Percentiles rank a stretch among this genome's conserved stretches.
These are phyloP conservation scores for Pollenia angustigena DNA, from an alignment of 2,888 invertebrate species.

Conservation along the genomic window DNA sequence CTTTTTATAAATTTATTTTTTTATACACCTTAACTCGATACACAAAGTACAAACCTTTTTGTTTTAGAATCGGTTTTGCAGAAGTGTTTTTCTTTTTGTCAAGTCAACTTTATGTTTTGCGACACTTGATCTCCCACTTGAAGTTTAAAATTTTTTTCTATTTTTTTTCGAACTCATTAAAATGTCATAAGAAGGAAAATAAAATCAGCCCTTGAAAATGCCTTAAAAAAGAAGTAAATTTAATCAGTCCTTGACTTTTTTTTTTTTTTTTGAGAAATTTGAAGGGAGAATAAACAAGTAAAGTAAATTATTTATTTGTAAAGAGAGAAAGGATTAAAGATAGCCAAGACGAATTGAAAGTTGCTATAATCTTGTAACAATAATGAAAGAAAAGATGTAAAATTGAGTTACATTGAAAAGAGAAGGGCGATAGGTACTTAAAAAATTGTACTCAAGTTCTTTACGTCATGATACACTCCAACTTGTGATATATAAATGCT, in stretches of 20 bases:
- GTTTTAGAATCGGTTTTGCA: background rate
- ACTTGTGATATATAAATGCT: no score
- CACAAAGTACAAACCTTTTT: slow-evolving; percentile 4
- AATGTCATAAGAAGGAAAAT: slow-evolving; percentile 20
- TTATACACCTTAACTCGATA: slow-evolving; percentile 8
- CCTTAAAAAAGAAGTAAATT: no score
- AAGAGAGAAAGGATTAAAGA: background rate
- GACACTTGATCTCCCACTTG: slow-evolving; percentile 30
- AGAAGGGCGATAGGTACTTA: no score
- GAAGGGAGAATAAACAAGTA: no score
- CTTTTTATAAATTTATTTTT: background rate
- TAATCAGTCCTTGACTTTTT: no score
- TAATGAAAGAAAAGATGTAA: no score
- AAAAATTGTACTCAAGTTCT: no score
- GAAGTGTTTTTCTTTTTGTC: background rate
- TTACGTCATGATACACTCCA: no score
- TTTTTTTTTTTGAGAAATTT: no score
- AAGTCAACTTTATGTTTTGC: slow-evolving; percentile 10
- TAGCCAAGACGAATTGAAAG: background rate
- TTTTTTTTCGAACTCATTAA: slow-evolving; percentile 16
- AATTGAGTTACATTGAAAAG: no score
- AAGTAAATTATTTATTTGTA: no score
- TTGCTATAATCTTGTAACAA: no score
- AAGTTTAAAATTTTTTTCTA: background rate
- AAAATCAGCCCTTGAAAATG: slow-evolving; percentile 12